A percentile compares a stretch with the other conserved stretches of the same genome.
phyloP scores from a whole-genome alignment of 1,140 invertebrate genomes.

The Hydropsyche tenuis region DNA sequence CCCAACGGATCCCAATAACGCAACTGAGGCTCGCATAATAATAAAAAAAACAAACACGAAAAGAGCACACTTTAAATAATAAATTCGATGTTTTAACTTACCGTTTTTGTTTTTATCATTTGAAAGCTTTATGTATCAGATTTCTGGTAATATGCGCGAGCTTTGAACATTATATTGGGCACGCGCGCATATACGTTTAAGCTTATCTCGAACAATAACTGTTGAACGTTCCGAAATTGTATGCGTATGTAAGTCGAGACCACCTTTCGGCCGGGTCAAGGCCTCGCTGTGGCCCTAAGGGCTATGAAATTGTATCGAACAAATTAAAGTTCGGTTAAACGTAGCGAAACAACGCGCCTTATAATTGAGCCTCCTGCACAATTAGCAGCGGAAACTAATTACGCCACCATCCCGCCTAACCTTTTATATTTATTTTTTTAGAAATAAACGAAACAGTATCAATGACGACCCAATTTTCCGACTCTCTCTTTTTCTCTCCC shows the following conservation, averaged over 20 bases:
- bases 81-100: no score
- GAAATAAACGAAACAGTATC: background rate
- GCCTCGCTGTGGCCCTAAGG: no score
- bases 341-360: background rate
- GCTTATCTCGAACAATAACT: constrained; percentile 27
- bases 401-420: background rate
- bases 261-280: background rate
- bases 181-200: background rate
- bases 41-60: no score
- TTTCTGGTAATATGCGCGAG: background rate
- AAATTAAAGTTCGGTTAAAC: constrained; percentile 14
- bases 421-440: no score
- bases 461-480: background rate
- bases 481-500: background rate
- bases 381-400: constrained; percentile 2
- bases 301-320: background rate
- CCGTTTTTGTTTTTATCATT: no score
- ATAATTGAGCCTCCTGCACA: background rate
- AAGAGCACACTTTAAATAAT: no score
- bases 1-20: no score
- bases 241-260: no score
- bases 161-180: background rate
- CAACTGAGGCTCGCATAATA: no score
- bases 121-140: no score
- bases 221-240: constrained; percentile 22